Conservation (phyloP, 2,797 vertebrate genomes). For the Garrulus glandarius region DNA sequence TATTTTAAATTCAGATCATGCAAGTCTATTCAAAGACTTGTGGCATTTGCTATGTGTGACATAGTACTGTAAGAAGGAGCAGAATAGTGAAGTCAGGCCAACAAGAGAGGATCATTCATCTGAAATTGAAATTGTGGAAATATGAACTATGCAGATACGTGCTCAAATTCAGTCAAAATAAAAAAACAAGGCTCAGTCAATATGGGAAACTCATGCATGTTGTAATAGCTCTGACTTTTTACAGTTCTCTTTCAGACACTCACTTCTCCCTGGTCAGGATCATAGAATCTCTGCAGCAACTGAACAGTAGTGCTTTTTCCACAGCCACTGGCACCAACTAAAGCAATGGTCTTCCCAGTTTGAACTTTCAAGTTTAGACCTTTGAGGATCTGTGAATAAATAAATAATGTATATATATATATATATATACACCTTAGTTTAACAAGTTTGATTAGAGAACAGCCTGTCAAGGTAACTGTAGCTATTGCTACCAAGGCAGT, state of each 20-base stretch:
- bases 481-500: neutral
- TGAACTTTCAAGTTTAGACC: slow-evolving; percentile 78
- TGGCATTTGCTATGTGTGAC: neutral
- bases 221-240: neutral
- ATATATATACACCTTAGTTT: neutral
- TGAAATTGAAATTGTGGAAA: neutral
- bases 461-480: neutral
- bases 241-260: neutral
- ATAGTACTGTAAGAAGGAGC: neutral
- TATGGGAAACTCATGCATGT: neutral
- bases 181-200: neutral
- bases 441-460: neutral
- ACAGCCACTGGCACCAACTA: slow-evolving; percentile 83
- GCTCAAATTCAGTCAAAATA: neutral
- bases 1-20: neutral
- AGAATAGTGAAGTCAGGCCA: neutral
- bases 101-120: neutral
- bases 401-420: too few species aligned
- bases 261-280: slow-evolving; percentile 79
- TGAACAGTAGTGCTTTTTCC: slow-evolving; percentile 80
- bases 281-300: slow-evolving; percentile 79
- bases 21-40: neutral
- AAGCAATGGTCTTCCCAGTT: slow-evolving; percentile 80
- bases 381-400: slow-evolving; percentile 72
- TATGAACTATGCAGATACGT: neutral